Base-by-base conservation (phyloP, 2,797 vertebrate genomes). In the Fundulus diaphanus region DNA sequence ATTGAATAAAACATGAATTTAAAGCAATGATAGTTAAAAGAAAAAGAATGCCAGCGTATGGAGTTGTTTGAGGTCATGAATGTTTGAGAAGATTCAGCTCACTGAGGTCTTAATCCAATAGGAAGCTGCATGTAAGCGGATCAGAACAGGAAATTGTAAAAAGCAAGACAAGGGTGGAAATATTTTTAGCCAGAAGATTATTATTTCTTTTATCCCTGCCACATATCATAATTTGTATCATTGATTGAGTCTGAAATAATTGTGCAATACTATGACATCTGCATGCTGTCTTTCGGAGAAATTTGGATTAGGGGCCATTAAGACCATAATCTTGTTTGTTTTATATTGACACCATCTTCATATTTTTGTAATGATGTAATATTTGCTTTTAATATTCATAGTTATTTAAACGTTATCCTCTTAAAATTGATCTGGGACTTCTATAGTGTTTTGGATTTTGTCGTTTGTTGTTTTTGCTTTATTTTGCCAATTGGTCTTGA, bases 11-110 rank as follows among this genome's bases (percentile, higher is more conserved):
- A 46, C 3, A 9, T 42, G 40, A 1, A 15, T 15, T 48, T 15
- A 48, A 48, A 16, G n/a, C n/a, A 37, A 18, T 1, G 1, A 63
- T 24, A 73, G 31, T 37, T 27, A 2, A 2, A 7, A 69, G 22
- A 76, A 40, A 29, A 29, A 67, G n/a, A 76, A 22, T 66, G 51
- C 49, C 33, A 56, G 54, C 70, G 6, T 13, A 18, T 3, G 56
- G 22, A 22, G 42, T 51, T 59, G 49, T 66, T 82, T 66, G 27
- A 49, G 70, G 63, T 82, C 73, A 70, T 48, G 4, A 54, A 52
- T 56, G 48, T 44, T 68, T 67, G 35, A 74, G 29, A 63, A 63
- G 61, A 29, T 15, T 81, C 80, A 22, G 27, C 72, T 68, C 11
- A 11, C 15, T 12, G 27, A 70, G 31, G 35, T 69, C 6, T 51